Base-by-base conservation (phyloP, 30 jellyfish, hydroid and myxozoan genomes). In the Nemopilema nomurai region DNA sequence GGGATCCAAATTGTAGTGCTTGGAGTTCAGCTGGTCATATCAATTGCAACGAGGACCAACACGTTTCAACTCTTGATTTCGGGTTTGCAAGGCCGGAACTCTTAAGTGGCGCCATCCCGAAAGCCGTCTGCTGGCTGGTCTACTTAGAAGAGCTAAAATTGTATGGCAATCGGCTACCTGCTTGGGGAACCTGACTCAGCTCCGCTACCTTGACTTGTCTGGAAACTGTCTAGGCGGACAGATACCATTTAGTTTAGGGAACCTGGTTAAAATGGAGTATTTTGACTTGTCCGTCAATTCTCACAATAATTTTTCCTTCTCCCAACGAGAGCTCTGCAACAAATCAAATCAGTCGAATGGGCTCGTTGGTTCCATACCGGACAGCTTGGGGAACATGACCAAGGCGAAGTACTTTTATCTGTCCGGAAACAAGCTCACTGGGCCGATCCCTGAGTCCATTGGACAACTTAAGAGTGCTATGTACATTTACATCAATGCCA, bases 191-290 rank as follows among this genome's bases (percentile, higher is more conserved):
- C 24, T 64, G 74, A 19, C 74, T 4, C 29, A 64, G n/a, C 8
- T 64, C n/a, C n/a, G 24, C 9, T 64, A 64, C 24, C 74, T 64
- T 20, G 74, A 64, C 74, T 64, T 64, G 9, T 64, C 74, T 8
- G 74, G 74, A 20, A 64, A 64, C 21, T 64, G 74, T 64, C 74
- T 64, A 19, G 74, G 74, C 23, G 74, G 74, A 6, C 9, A 64
- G 74, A 64, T 64, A 27, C 74, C 74, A 64, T 27, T 19, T 9
- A 64, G 74, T 20, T 19, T 64, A 19, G 74, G 74, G 9, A 64
- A 64, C 21, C 74, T 64, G 13, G 7, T 9, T 19, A 64, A 64
- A 64, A 64, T 64, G 74, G 74, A 64, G 24, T 64, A 64, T 19
- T 64, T 64, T 19, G 74, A 64, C 24, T 19, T 64, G 4, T 64